Evolutionary conservation across 2,888 invertebrate genomes (phyloP), one percentile per base, ranked within the genome.

Genomic region (Pollenia labialis): DNA sequence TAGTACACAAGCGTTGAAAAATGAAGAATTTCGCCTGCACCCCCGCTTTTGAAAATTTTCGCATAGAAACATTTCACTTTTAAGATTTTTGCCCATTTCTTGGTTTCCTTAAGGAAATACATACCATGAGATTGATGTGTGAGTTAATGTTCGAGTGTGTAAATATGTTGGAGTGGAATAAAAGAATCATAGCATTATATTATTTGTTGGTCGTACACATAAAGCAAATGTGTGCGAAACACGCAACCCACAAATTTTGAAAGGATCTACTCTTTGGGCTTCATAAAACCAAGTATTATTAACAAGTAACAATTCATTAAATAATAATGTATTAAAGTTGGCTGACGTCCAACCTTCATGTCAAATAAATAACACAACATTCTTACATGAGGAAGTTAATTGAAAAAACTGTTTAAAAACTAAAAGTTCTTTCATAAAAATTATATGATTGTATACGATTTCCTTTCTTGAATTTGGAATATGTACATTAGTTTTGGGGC

Each of bases 51-150:
- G 11, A 48, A 58, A 64, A 79, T 52, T 71, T 79, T 85, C 77
- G 60, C 85, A 85, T 79, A 58, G 50, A 75, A 69, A 62, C 62
- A 66, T 54, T 68, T 76, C 23, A 42, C 74, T 77, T 81, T 68
- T 50, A 79, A 58, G 71, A 69, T 46, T 64, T 82, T 85, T 88
- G 85, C 84, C 85, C 83, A 88, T 83, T 84, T 81, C 16, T 77
- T 62, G 18, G 85, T 85, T 88, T 88, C 83, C 88, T 84, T 62
- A 74, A 68, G 84, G 81, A 83, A 88, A 85, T 71, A 66, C 85
- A 85, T 71, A 66, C 85, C 50, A 69, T 50, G 69, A 81, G 77
- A 68, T 77, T 77, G 84, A 81, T 81, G 81, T 52, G 32, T 79
- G 64, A 68, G 9, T 48, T 52, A 62, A 42, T 9, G 16, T 44